These are phyloP conservation scores for Drosophila nasuta DNA, from an alignment of 1,140 invertebrate species.

Conservation along the genomic window DNA sequence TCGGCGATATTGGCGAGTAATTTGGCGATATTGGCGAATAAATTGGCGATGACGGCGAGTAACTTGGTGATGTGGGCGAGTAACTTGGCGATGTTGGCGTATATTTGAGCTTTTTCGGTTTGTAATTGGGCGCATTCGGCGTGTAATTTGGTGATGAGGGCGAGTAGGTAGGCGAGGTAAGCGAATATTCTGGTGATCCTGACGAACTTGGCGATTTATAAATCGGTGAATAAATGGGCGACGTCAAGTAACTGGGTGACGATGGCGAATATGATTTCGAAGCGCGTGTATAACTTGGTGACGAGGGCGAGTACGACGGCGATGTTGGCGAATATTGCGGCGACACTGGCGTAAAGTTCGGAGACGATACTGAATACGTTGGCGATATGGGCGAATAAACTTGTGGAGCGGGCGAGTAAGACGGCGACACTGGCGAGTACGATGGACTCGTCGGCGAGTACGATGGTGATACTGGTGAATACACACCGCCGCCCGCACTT, in stretches of 20 bases:
- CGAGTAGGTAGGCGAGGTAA: not conserved
- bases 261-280: not conserved
- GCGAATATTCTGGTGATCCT: conserved; percentile 89
- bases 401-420: conserved; percentile 92
- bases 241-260: not conserved
- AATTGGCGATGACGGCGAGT: not conserved
- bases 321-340: conserved; percentile 91
- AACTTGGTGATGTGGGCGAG: not conserved
- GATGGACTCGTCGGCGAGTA: conserved; percentile 92
- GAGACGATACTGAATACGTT: conserved; percentile 89
- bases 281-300: conserved; percentile 89
- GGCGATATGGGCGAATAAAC: conserved; percentile 89
- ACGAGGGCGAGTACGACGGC: conserved; percentile 89
- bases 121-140: not conserved
- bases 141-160: not conserved
- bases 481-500: conserved; percentile 75
- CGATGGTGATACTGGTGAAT: conserved; percentile 85
- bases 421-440: conserved; percentile 93
- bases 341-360: conserved; percentile 69
- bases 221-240: not conserved
- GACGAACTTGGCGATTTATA: not conserved
- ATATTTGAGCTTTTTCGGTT: conserved; percentile 87
- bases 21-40: conserved; percentile 84
- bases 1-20: conserved; percentile 91
- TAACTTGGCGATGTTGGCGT: conserved; percentile 77